Evolutionary conservation across 2,113 vertebrate genomes (phyloP), one percentile per base, ranked within the genome.

Genomic region (Gavialis gangeticus): DNA sequence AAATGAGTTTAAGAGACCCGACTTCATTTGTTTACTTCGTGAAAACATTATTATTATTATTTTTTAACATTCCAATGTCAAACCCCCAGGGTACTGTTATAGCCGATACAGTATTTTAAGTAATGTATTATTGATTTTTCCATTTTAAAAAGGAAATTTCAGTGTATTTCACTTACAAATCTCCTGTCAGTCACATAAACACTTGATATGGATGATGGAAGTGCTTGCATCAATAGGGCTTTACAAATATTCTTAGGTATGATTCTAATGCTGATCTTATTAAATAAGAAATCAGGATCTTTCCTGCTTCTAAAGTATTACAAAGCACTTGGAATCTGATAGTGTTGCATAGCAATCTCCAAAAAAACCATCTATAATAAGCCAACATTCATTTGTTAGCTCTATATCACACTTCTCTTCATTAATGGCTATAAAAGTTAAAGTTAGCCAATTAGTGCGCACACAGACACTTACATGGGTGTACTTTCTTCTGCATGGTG

Each of bases 401-500:
- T 90, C 59, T 6, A 18, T 59, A 22, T 57, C 56, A 28, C 57
- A 17, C 14, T 60, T 63, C 28, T 58, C 24, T 46, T 59, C 17
- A 67, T 46, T 58, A 60, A 4, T 2, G 5, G 19, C 17, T 56
- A 27, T 5, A 12, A 79, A 76, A 28, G 21, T 10, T 3, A 25
- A 87, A 54, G 67, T 4, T 28, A 73, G n/a, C 0, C 66, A 66
- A 5, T 3, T 34, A 30, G 88, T 69, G 60, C 54, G 30, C 17
- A 19, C 10, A 63, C 0, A 6, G 4, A 22, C 54, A 98, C 99
- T 99, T 91, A 99, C 99, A 99, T 99, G 46, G 99, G 99, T 0
- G 99, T 99, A 97, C 99, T 99, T 97, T 99, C 99, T 96, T 99
- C 99, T 0, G 99, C 99, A 0, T 99, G 99, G 95, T 99, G 99